phyloP scores from a whole-genome alignment of 2,797 vertebrate genomes.

The Anisognathus igniventris region DNA sequence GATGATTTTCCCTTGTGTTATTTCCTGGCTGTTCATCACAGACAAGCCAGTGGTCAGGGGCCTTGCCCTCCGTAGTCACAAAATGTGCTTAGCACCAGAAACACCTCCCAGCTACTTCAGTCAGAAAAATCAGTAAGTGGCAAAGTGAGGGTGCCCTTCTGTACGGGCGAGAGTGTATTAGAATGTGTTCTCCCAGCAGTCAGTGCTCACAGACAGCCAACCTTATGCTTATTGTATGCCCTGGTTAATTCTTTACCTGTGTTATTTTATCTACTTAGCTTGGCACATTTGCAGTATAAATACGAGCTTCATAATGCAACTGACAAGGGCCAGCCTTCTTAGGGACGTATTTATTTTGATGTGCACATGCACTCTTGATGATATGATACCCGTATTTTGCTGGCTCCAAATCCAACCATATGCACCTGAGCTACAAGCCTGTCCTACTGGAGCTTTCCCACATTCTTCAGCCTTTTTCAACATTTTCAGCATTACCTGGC shows the following conservation, averaged over 20 bases:
- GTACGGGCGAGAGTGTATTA: rapidly evolving
- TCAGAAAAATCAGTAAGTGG: background rate
- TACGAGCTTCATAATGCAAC: background rate
- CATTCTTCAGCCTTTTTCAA: background rate
- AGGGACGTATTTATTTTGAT: background rate
- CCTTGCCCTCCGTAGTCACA: background rate
- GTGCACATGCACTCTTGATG: background rate
- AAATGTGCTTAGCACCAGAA: background rate
- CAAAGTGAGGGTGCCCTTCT: background rate
- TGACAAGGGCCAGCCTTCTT: background rate
- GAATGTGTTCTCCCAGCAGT: background rate
- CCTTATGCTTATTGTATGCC: background rate
- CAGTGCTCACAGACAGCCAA: background rate
- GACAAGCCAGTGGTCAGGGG: background rate
- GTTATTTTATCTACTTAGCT: background rate
- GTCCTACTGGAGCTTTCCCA: background rate
- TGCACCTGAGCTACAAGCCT: background rate
- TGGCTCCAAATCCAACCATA: background rate
- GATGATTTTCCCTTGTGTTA: background rate
- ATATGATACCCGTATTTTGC: background rate
- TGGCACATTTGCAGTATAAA: background rate
- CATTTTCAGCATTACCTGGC: background rate
- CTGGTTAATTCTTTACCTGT: background rate
- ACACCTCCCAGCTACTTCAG: background rate
- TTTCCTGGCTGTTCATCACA: background rate